phyloP scores from a whole-genome alignment of 2,113 vertebrate genomes.

The Paramormyrops kingsleyae region DNA sequence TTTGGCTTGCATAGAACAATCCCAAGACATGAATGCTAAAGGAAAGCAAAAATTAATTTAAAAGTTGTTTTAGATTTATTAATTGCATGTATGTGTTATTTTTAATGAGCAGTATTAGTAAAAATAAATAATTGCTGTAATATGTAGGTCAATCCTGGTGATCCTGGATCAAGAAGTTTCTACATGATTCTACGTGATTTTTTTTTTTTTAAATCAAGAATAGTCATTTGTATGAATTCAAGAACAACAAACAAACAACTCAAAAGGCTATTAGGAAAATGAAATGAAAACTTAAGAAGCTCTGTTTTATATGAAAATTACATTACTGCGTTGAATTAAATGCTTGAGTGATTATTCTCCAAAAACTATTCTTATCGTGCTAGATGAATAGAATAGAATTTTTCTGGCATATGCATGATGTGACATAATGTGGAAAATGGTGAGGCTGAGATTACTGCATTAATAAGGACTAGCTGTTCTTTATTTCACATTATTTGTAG shows the following conservation, averaged over 20 bases:
- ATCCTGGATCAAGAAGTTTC: not conserved
- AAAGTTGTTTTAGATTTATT: not conserved
- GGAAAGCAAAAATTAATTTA: not conserved
- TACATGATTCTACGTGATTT: not conserved
- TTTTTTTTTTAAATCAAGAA: not conserved
- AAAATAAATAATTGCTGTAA: constrained; percentile 6
- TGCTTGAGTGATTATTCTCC: not conserved
- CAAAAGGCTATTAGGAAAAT: not conserved
- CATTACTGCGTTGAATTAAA: not conserved
- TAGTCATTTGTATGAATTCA: not conserved
- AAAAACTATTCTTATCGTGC: not conserved
- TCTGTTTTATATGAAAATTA: not conserved
- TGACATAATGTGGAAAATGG: not conserved
- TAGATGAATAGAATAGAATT: not conserved
- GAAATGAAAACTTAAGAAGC: not conserved
- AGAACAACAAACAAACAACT: not conserved
- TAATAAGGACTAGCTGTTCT: not conserved
- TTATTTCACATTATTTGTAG: not conserved
- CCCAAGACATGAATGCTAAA: not conserved
- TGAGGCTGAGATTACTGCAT: not conserved
- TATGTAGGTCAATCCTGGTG: not conserved
- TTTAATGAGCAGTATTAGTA: not conserved
- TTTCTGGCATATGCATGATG: not conserved
- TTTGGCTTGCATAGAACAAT: constrained; percentile 2
- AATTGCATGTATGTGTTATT: not conserved